Evolutionary conservation across 2,797 vertebrate genomes (phyloP).

Genomic region (Phyllotis vaccarum): DNA sequence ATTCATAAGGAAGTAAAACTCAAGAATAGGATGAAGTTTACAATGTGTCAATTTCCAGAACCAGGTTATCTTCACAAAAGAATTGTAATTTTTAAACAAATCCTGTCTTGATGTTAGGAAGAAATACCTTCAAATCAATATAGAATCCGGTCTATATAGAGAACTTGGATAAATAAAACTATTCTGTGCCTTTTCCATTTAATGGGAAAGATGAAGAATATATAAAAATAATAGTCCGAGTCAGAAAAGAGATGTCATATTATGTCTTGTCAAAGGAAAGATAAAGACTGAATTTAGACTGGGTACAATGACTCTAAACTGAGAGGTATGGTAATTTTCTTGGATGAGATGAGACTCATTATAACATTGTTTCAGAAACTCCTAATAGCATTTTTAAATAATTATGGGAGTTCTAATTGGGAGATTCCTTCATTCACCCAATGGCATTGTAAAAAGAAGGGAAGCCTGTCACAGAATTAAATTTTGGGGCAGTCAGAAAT

Average conservation of each 20-base stretch:
- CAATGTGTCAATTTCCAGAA: not conserved
- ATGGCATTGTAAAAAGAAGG: constrained; percentile 51
- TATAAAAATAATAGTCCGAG: too few relatives aligned
- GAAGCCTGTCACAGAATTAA: constrained; percentile 57
- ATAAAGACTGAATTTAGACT: not conserved
- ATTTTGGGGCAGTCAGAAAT: constrained; percentile 74
- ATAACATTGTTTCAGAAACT: not conserved
- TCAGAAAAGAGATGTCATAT: not conserved
- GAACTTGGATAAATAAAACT: not conserved
- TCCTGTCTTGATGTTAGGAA: not conserved
- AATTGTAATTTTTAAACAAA: not conserved
- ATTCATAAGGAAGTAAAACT: constrained; percentile 31
- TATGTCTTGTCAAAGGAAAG: not conserved
- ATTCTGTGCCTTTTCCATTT: not conserved
- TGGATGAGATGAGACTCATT: not conserved
- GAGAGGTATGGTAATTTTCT: not conserved
- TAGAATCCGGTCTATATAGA: not conserved
- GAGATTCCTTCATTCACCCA: constrained; percentile 51
- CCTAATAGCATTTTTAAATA: constrained; percentile 78
- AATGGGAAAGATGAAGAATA: not conserved
- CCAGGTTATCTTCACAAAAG: not conserved
- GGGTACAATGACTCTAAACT: not conserved
- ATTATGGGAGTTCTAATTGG: constrained; percentile 69
- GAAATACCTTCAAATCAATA: not conserved
- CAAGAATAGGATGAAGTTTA: not conserved